These are phyloP conservation scores for Leptinotarsa defecta DNA, from an alignment of 1,140 invertebrate genomes.

Conservation along the genomic window DNA sequence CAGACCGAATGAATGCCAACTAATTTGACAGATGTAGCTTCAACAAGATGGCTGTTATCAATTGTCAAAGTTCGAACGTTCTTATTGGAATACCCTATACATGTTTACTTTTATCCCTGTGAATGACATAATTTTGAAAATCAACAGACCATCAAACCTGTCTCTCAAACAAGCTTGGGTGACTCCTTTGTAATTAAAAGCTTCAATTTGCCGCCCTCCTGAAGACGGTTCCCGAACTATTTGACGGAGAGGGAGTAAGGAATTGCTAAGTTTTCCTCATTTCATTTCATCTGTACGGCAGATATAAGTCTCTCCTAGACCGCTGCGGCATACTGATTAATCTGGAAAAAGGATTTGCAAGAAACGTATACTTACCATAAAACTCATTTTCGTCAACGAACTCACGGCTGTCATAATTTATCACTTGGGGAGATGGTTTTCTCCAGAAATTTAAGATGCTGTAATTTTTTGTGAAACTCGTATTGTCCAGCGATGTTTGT, in stretches of 20 bases:
- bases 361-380: constrained; percentile 39
- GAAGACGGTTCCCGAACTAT: constrained; percentile 30
- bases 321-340: constrained; percentile 53
- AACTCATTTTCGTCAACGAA: constrained; percentile 41
- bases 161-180: no score
- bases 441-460: not conserved
- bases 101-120: no score
- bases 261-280: constrained; percentile 55
- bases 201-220: constrained; percentile 33
- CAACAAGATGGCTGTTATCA: no score
- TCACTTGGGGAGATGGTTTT: constrained; percentile 14
- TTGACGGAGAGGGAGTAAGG: constrained; percentile 44
- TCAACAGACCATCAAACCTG: no score
- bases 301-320: constrained; percentile 50
- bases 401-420: constrained; percentile 32
- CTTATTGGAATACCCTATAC: no score
- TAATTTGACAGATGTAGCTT: no score
- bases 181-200: no score
- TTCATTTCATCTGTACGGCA: constrained; percentile 47
- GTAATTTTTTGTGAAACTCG: no score
- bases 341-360: constrained; percentile 50
- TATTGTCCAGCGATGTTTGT: no score
- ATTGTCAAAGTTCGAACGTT: no score
- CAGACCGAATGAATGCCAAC: no score
- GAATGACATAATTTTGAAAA: no score